Base-by-base conservation (phyloP, 2,888 invertebrate genomes). In the Leptopilina myrica region DNA sequence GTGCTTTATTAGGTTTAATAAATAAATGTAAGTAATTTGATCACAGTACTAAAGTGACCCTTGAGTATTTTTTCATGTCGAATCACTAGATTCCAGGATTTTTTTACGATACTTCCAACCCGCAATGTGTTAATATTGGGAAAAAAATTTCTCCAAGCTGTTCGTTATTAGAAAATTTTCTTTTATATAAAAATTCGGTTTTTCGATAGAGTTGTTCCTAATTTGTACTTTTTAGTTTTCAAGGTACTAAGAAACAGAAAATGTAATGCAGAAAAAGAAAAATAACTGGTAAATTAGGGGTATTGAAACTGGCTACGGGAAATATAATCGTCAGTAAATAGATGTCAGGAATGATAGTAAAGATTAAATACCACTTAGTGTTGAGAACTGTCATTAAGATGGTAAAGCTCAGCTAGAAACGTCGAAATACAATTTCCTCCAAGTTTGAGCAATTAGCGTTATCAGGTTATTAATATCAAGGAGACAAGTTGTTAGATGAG, bases 391-490 rank as follows among this genome's bases (percentile, higher is more conserved):
- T 46, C 69, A 53, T 53, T 49, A 5, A 69, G 56, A 33, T n/a
- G 53, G 26, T 26, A 73, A 33, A 59, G 73, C 15, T 8, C 8
- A 73, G 53, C 56, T 56, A 14, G 73, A 15, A 40, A 40, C n/a
- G 73, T 73, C 73, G 73, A 59, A 59, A 73, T 73, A 73, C 73
- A 59, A 73, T 73, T 76, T 76, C 76, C 26, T 12, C 6, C 76
- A 76, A 76, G 76, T 76, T 76, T 64, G 64, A 46, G 76, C 76
- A 76, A 76, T 76, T 76, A 76, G 46, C 76, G 14, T 64, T 64
- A 64, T 76, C 76, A 46, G 56, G 20, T 43, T 76, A 76, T 76
- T 76, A 76, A 76, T 76, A 76, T 64, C 64, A 64, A 43, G 64
- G 33, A 59, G 46, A 64, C 64, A 59, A 73, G 73, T 73, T 59